Evolutionary conservation across 2,888 invertebrate species (phyloP), one percentile per base, ranked within the genome.

Genomic region (Myopa tessellatipennis): DNA sequence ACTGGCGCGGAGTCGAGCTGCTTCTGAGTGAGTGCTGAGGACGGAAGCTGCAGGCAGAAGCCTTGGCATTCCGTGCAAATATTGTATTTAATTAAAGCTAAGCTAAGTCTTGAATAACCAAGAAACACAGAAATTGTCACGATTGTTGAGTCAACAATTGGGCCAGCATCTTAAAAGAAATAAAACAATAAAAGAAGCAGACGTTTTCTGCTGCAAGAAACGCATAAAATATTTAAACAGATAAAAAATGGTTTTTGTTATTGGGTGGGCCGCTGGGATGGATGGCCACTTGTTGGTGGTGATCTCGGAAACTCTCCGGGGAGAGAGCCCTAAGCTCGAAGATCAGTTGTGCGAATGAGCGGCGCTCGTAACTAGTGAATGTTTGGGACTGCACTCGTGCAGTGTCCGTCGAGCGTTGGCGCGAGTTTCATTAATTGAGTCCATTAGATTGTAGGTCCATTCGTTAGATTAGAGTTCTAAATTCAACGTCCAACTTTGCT

Each of bases 141-240:
- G 16, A 58, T 75, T 75, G 58, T 16, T 18, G 61, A 58, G 52
- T 67, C 58, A 75, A 68, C 67, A 70, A 78, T 63, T 68, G 45
- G n/a, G n/a, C 74, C 77, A 75, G 38, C 68, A 52, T 61, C 7
- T 10, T 38, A 10, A 73, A 76, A 71, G 72, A 55, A 63, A 58
- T 65, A 74, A 80, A 69, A 65, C 61, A 70, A 76, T 77, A 72
- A 78, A 80, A 72, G 80, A 79, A 60, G 12, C 40, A 80, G 79
- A 72, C 60, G 60, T 76, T 80, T 81, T 81, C 79, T 79, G 79
- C 79, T 81, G 80, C 77, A 80, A 81, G 79, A 80, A 81, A 78
- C 58, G 73, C 1, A 71, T 63, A 58, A 82, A 80, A 82, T 82
- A 79, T 69, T 76, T 79, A 79, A 79, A 78, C 77, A 81, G 63